Percentiles rank a stretch among this genome's conserved stretches.
These are phyloP conservation scores for Trialeurodes vaporariorum DNA, from an alignment of 1,140 invertebrate genomes.

Conservation along the genomic window DNA sequence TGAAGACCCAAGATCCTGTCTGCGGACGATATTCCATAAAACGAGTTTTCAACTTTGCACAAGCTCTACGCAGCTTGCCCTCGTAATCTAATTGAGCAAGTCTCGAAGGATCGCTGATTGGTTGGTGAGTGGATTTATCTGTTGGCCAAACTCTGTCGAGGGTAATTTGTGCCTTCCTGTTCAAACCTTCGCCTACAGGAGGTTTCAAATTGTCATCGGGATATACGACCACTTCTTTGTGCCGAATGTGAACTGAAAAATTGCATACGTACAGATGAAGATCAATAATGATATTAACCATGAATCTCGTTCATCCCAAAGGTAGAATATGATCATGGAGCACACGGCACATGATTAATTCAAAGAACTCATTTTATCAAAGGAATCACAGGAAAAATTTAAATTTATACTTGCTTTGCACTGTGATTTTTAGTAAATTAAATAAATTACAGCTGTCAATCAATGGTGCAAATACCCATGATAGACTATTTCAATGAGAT, in stretches of 20 bases:
- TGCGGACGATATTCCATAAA: constrained; percentile 92
- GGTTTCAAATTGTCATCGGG: constrained; percentile 53
- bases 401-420: no score
- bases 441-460: no score
- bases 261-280: no score
- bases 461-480: no score
- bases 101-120: constrained; percentile 69
- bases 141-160: constrained; percentile 89
- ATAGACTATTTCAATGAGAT: no score
- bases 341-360: no score
- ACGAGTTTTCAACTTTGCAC: constrained; percentile 70
- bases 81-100: constrained; percentile 75
- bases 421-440: no score
- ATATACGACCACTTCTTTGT: constrained; percentile 55
- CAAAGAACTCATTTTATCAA: no score
- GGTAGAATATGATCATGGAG: no score
- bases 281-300: no score
- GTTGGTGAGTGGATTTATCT: constrained; percentile 67
- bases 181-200: constrained; percentile 72
- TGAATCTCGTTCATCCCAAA: no score
- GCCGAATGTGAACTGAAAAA: constrained; percentile 51
- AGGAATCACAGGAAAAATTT: no score
- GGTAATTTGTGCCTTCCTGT: constrained; percentile 83
- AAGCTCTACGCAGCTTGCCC: constrained; percentile 69
- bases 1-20: constrained; percentile 92